phyloP scores from a whole-genome alignment of 2,888 invertebrate genomes.

The Deroplatys truncata region DNA sequence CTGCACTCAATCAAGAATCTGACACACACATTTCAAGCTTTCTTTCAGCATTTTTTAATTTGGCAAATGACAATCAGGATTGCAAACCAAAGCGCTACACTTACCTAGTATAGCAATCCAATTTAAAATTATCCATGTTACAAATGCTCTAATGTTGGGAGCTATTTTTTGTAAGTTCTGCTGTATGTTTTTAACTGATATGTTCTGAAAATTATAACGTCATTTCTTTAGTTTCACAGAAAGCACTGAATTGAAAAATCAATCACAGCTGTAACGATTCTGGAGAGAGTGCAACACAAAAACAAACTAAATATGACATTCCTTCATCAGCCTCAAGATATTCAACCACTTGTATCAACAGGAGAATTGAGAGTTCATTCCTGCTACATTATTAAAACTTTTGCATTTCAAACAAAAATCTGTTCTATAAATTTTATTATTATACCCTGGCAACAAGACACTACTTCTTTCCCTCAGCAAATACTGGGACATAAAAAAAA shows the following conservation, averaged over 20 bases:
- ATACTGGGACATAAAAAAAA: background rate
- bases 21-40: background rate
- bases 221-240: background rate
- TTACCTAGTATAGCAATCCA: background rate
- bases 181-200: background rate
- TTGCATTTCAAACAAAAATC: background rate
- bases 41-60: background rate
- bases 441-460: background rate
- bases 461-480: background rate
- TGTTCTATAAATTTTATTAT: background rate
- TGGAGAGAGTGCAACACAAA: background rate
- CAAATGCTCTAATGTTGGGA: background rate
- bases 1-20: background rate
- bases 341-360: background rate
- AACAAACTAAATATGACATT: background rate
- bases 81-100: background rate
- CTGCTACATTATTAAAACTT: background rate
- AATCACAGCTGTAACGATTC: background rate
- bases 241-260: background rate
- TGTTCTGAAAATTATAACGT: background rate
- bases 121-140: background rate
- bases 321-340: background rate
- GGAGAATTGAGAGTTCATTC: background rate
- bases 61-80: background rate
- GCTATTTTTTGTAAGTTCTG: too few relatives aligned